A percentile compares a stretch with the other conserved stretches of the same genome.
Conservation (phyloP, 1,140 invertebrate species). For the Listronotus oregonensis region DNA sequence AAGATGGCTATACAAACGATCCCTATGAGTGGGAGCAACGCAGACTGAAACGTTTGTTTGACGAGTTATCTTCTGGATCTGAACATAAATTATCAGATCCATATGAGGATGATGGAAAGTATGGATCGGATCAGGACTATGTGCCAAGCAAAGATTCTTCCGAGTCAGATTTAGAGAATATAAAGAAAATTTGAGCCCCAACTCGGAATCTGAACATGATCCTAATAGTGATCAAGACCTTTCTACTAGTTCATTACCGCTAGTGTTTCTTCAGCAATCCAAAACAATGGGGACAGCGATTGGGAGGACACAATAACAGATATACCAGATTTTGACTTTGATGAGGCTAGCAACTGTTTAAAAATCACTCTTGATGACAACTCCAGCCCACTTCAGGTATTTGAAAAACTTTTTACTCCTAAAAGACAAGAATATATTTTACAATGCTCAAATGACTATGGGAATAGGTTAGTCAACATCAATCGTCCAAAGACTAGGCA, state of each 20-base stretch:
- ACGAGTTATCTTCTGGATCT: conserved; percentile 2
- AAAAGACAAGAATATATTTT: no score
- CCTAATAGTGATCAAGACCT: conserved; percentile 12
- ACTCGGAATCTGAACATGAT: conserved; percentile 4
- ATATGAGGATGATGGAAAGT: conserved; percentile 17
- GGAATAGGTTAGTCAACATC: no score
- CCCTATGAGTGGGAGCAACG: no score
- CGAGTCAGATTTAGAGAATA: conserved; percentile 12
- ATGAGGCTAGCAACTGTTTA: no score
- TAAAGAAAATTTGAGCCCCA: conserved; percentile 7
- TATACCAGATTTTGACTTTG: no score
- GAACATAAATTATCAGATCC: conserved; percentile 11
- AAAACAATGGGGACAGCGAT: neutral
- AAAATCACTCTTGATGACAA: no score
- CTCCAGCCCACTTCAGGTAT: no score
- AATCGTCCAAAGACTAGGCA: no score
- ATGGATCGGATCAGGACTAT: conserved; percentile 19
- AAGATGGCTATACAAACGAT: no score
- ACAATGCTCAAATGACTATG: no score
- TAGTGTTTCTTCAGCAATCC: conserved; percentile 1
- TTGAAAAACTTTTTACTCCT: no score
- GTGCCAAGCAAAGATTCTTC: conserved; percentile 8
- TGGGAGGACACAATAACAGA: no score
- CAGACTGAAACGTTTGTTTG: conserved; percentile 14
- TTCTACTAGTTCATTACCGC: conserved; percentile 3